phyloP scores from a whole-genome alignment of 2,113 vertebrate species.

The Vombatus ursinus region DNA sequence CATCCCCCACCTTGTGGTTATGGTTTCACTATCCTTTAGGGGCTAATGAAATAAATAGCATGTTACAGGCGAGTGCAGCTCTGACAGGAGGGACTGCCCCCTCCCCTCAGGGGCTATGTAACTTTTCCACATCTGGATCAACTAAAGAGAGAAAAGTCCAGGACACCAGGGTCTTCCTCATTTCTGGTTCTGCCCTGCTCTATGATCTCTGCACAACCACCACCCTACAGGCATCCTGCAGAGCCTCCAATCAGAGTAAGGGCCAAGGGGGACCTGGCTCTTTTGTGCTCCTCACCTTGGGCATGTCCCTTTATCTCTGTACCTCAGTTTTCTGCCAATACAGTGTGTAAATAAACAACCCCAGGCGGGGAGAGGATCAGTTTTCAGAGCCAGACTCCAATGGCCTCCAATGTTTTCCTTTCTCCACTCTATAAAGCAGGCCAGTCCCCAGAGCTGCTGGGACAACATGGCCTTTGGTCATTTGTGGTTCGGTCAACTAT shows the following conservation, averaged over 20 bases:
- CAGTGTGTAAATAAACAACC: background rate
- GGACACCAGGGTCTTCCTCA: background rate
- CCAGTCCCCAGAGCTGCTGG: background rate
- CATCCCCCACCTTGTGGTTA: slow-evolving; percentile 8
- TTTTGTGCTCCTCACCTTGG: background rate
- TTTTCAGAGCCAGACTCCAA: background rate
- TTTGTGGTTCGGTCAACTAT: background rate
- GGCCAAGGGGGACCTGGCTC: background rate
- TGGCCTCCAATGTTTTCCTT: background rate
- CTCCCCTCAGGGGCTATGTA: background rate
- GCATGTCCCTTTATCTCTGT: background rate
- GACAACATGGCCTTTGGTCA: background rate
- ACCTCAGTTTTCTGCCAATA: background rate
- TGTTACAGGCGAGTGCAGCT: background rate
- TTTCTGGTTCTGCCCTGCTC: background rate
- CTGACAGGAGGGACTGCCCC: background rate
- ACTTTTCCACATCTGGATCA: background rate
- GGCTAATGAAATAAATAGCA: background rate
- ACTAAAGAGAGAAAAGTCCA: background rate
- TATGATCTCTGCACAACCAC: background rate
- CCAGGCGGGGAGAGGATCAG: background rate
- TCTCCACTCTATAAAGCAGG: background rate
- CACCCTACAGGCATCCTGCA: background rate
- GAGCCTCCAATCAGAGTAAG: background rate
- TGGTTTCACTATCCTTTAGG: background rate